Evolutionary conservation across 1,140 invertebrate genomes (phyloP).

Genomic region (Coboldia fuscipes): DNA sequence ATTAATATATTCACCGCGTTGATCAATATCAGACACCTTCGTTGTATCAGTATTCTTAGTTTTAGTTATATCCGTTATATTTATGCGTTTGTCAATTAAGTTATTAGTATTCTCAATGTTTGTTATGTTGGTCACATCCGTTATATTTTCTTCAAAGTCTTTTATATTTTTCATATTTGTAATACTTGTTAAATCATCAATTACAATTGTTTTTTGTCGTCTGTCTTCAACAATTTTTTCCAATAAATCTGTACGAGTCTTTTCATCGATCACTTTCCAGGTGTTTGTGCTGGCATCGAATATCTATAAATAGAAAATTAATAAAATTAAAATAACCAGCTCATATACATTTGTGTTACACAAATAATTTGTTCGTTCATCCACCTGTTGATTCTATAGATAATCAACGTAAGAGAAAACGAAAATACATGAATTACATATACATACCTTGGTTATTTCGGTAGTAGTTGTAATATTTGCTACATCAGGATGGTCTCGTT

Average conservation of each 20-base stretch:
- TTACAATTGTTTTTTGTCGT: slow-evolving; percentile 16
- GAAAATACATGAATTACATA: background rate
- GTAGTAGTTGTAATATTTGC: slow-evolving; percentile 22
- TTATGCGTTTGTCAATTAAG: slow-evolving; percentile 24
- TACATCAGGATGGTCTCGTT: slow-evolving; percentile 22
- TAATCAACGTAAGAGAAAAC: background rate
- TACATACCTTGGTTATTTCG: slow-evolving; percentile 20
- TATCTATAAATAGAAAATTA: slow-evolving; percentile 9
- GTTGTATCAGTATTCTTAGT: slow-evolving; percentile 23
- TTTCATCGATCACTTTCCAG: slow-evolving; percentile 20
- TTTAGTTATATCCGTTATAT: slow-evolving; percentile 20
- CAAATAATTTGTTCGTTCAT: background rate
- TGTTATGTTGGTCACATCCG: slow-evolving; percentile 14
- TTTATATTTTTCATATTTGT: slow-evolving; percentile 17
- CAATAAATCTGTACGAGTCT: slow-evolving; percentile 20
- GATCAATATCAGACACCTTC: too few species aligned
- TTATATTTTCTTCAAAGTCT: slow-evolving; percentile 17
- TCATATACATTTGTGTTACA: background rate
- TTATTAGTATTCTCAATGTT: slow-evolving; percentile 16
- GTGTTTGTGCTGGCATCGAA: slow-evolving; percentile 22
- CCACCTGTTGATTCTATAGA: too few species aligned
- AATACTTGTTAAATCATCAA: slow-evolving; percentile 20
- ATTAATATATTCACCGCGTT: too few species aligned
- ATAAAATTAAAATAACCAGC: background rate
- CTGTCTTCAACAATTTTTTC: slow-evolving; percentile 20